phyloP scores from a whole-genome alignment of 2,113 vertebrate species.

The Leptosomus discolor region DNA sequence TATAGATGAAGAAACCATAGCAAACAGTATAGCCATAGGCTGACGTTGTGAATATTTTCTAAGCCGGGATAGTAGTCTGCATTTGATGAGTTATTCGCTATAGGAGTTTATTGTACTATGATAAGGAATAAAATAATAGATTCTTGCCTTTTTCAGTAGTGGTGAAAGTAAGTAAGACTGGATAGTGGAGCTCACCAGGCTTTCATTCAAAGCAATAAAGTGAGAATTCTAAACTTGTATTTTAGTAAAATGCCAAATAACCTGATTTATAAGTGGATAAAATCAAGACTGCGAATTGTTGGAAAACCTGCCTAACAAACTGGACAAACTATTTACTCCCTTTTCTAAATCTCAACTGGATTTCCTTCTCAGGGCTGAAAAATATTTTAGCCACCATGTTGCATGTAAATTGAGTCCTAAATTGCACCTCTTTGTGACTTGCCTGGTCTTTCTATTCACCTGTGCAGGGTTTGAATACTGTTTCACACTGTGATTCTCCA shows the following conservation, averaged over 20 bases:
- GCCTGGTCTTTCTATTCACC: background rate
- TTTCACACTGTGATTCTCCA: background rate
- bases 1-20: background rate
- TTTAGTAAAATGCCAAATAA: background rate
- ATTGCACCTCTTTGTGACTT: background rate
- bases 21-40: background rate
- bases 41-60: background rate
- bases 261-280: background rate
- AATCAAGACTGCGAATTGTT: background rate
- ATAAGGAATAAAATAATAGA: background rate
- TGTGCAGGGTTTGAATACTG: background rate
- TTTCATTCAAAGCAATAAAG: background rate
- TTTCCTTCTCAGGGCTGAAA: background rate
- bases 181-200: background rate
- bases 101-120: background rate
- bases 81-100: background rate
- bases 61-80: background rate
- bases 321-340: background rate
- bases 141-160: background rate
- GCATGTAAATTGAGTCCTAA: background rate
- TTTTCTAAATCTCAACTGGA: background rate
- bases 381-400: background rate
- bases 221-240: background rate
- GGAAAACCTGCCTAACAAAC: background rate
- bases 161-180: background rate